phyloP scores from a whole-genome alignment of 1,140 invertebrate species.

The Doryteuthis pealeii region DNA sequence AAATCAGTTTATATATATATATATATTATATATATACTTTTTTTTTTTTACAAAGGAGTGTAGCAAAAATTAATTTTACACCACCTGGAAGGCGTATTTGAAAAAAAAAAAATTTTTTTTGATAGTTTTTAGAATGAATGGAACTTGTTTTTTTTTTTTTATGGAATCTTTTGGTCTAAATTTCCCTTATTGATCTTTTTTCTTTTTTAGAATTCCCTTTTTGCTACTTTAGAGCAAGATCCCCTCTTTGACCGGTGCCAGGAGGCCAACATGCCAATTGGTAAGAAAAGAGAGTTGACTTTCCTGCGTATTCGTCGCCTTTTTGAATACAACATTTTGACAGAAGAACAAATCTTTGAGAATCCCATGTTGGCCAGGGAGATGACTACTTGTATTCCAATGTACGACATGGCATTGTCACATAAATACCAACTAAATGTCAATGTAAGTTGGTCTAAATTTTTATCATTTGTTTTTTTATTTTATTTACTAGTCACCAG shows the following conservation, averaged over 20 bases:
- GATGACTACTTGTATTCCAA: slow-evolving; percentile 64
- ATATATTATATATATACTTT: too few relatives aligned
- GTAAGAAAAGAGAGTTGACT: slow-evolving; percentile 70
- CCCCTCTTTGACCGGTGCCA: slow-evolving; percentile 72
- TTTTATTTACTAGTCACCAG: too few relatives aligned
- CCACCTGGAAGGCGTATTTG: too few relatives aligned
- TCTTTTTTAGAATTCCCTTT: slow-evolving; percentile 74
- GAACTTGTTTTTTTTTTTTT: too few relatives aligned
- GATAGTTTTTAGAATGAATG: too few relatives aligned
- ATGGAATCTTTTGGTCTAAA: too few relatives aligned
- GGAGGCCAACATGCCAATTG: slow-evolving; percentile 62
- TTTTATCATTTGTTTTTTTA: slow-evolving; percentile 2
- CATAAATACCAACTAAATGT: slow-evolving; percentile 66
- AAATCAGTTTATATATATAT: too few relatives aligned
- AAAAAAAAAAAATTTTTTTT: too few relatives aligned
- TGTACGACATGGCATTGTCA: slow-evolving; percentile 71
- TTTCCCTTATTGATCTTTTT: too few relatives aligned
- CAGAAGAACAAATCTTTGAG: slow-evolving; percentile 64
- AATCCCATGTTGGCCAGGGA: slow-evolving; percentile 58
- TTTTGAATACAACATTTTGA: slow-evolving; percentile 68
- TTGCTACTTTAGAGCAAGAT: slow-evolving; percentile 78
- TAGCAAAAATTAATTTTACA: too few relatives aligned
- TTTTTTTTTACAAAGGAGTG: too few relatives aligned
- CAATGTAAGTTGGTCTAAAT: slow-evolving; percentile 33
- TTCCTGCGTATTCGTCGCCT: slow-evolving; percentile 68